Base-by-base conservation (phyloP, 2,797 vertebrate species). In the Yasuhikotakia modesta region DNA sequence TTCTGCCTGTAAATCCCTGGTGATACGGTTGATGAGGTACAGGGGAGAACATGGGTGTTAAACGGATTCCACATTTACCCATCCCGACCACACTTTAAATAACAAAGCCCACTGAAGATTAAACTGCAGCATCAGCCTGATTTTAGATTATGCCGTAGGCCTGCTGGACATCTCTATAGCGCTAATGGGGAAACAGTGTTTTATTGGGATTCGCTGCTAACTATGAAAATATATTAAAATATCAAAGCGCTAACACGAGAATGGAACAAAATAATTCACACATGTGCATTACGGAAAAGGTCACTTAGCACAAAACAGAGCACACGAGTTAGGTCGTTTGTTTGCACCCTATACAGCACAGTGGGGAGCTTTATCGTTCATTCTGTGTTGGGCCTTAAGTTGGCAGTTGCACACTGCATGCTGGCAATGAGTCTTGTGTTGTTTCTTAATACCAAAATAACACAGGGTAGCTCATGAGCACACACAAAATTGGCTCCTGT, bases 31-130 rank as follows among this genome's bases (percentile, higher is more conserved):
- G n/a, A 57, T 81, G 77, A 78, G 58, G 65, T 58, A 30, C 17
- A 65, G 43, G 57, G 57, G 68, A 57, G 55, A n/a, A n/a, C 24
- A 61, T 57, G 43, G 2, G 57, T 79, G 68, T 76, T 64, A 79
- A 76, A 69, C 79, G 17, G 79, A 69, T 79, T 74, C 48, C 72
- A 35, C 35, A 63, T 58, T 71, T 68, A 78, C 66, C 63, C 72
- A 81, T 81, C 61, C 79, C 53, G 52, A 55, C 67, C 60, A 65
- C 52, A 46, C 39, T 79, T 69, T 79, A 71, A 72, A 73, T 73
- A 79, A 48, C 21, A 5, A 63, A 57, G 10, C 35, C 64, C 53
- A 19, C 27, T 17, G 30, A 43, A 35, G 58, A 64, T 43, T 22
- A 50, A 45, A 68, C 48, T 53, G 22, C 8, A 24, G 50, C 16